phyloP scores from a whole-genome alignment of 2,797 vertebrate genomes.

The Notoglanidium macrostoma region DNA sequence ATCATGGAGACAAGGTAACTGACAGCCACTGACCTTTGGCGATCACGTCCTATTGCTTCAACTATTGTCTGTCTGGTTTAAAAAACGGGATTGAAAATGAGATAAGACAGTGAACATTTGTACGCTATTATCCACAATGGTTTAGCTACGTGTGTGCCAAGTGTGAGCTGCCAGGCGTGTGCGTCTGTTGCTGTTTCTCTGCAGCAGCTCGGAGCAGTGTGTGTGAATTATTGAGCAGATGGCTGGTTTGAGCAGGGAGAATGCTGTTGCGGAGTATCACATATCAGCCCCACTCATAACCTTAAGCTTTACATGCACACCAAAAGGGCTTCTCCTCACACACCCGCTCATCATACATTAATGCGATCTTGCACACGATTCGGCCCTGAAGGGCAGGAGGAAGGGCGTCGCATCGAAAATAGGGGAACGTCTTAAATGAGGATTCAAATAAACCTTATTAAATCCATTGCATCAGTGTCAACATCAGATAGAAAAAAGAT shows the following conservation, averaged over 20 bases:
- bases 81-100: not conserved
- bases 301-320: constrained; percentile 63
- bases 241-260: constrained; percentile 57
- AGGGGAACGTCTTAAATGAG: not conserved
- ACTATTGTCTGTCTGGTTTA: constrained; percentile 39
- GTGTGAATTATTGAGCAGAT: constrained; percentile 61
- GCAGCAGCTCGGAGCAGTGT: constrained; percentile 24
- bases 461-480: not conserved
- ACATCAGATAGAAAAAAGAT: not conserved
- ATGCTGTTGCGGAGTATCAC: constrained; percentile 69
- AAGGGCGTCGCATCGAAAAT: not conserved
- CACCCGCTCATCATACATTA: constrained; percentile 65
- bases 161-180: constrained; percentile 27
- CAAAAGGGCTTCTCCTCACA: constrained; percentile 62
- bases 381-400: not conserved
- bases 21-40: constrained; percentile 42
- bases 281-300: constrained; percentile 66
- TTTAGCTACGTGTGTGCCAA: constrained; percentile 3
- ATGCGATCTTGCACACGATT: constrained; percentile 41
- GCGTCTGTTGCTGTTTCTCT: constrained; percentile 23
- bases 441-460: constrained; percentile 33
- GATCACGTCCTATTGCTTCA: constrained; percentile 55
- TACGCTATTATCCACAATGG: not conserved
- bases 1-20: constrained; percentile 57
- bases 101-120: constrained; percentile 23